These are phyloP conservation scores for Panthera uncia DNA, from an alignment of 2,113 vertebrate species.

Conservation along the genomic window DNA sequence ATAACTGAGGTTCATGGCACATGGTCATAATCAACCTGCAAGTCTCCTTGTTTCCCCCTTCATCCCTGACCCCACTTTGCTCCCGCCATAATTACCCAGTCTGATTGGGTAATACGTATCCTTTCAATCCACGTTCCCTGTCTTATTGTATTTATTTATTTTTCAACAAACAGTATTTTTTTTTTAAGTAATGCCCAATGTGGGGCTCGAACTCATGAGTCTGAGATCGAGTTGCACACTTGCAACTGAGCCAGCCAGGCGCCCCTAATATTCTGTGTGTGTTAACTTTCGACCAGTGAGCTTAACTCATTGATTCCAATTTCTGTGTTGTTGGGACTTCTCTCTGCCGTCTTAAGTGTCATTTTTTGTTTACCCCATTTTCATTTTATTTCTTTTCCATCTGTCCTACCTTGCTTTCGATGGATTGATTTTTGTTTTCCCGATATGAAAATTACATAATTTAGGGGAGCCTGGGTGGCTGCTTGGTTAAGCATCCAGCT, in stretches of 20 bases:
- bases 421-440: background rate
- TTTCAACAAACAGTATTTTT: background rate
- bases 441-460: background rate
- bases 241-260: background rate
- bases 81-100: background rate
- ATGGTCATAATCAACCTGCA: background rate
- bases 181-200: background rate
- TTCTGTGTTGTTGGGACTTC: background rate
- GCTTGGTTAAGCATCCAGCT: too few species aligned
- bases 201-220: background rate
- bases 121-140: background rate
- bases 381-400: background rate
- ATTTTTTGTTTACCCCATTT: background rate
- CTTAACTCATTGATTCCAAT: background rate
- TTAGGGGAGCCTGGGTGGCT: background rate
- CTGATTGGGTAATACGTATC: background rate
- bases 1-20: background rate
- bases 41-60: background rate
- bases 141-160: background rate
- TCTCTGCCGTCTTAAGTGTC: background rate
- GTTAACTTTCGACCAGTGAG: background rate
- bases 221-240: background rate
- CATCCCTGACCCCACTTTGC: background rate
- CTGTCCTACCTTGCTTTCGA: background rate
- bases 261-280: background rate